Evolutionary conservation across 1,140 invertebrate species (phyloP), one percentile per base, ranked within the genome.

Genomic region (Neocloeon triangulifer): DNA sequence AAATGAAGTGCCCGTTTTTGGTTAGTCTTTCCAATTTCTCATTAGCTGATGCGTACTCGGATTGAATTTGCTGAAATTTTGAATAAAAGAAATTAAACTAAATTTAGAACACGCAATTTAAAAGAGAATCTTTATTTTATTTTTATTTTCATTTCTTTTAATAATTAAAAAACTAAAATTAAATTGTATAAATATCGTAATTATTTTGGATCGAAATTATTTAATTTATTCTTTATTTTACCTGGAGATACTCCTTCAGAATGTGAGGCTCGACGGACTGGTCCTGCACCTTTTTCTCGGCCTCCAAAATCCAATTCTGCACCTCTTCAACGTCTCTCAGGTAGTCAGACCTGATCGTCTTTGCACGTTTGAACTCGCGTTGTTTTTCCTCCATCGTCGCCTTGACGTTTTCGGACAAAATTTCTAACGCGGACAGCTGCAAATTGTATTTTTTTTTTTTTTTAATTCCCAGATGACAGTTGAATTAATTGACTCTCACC

Each of bases 301-400:
- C 74, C 26, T 73, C 62, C 22, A 73, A 64, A 19, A 88, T 59
- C 84, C 84, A 89, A 15, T 62, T 57, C 41, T 79, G 75, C 1
- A 88, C 62, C 34, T 70, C 67, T 37, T 85, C 79, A 5, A 82
- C 69, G 40, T 80, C 80, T 12, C 59, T 54, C 6, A 69, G 48
- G 49, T 82, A 88, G 34, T 88, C 81, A 14, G 66, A 66, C 13
- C 80, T 62, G 30, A 74, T 63, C 12, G 79, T 81, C 41, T 68
- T 66, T 5, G 81, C 82, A 28, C 78, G 66, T 47, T 84, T 84
- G 49, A 77, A 73, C 49, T 86, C 79, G 43, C 73, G 64, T 39
- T 78, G 67, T 48, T 84, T 84, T 43, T 82, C 77, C 41, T 86
- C 81, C 73, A 86, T 78, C 6, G 64, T 64, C 37, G 69, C 66